phyloP scores from a whole-genome alignment of 2,113 vertebrate species.

The Eulacestoma nigropectus region DNA sequence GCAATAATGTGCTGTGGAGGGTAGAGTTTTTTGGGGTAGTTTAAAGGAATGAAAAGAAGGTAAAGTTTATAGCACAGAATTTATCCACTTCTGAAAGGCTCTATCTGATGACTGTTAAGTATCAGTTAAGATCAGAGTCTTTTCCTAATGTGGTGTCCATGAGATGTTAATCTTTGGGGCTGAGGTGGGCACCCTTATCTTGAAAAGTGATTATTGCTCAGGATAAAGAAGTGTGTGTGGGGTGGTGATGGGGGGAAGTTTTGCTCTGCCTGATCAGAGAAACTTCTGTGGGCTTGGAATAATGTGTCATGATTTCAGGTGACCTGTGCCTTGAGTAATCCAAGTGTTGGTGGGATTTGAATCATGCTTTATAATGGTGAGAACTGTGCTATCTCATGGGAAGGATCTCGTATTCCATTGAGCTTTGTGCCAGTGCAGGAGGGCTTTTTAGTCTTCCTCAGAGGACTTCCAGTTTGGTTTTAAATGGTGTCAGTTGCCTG shows the following conservation, averaged over 20 bases:
- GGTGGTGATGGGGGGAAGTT: neutral
- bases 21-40: no score
- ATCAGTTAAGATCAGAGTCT: neutral
- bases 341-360: neutral
- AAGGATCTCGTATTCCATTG: neutral
- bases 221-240: neutral
- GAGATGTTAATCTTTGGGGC: neutral
- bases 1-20: neutral
- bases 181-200: neutral
- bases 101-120: neutral
- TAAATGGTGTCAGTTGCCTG: neutral
- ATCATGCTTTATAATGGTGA: neutral
- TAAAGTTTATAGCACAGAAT: neutral
- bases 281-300: neutral
- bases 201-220: neutral
- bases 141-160: neutral
- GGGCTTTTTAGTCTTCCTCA: neutral
- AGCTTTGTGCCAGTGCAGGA: neutral
- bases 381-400: neutral
- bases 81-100: neutral
- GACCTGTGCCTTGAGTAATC: neutral
- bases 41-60: neutral
- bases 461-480: neutral
- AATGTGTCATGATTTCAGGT: neutral
- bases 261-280: neutral